Evolutionary conservation across 2,113 vertebrate genomes (phyloP).

Genomic region (Acanthisitta chloris): DNA sequence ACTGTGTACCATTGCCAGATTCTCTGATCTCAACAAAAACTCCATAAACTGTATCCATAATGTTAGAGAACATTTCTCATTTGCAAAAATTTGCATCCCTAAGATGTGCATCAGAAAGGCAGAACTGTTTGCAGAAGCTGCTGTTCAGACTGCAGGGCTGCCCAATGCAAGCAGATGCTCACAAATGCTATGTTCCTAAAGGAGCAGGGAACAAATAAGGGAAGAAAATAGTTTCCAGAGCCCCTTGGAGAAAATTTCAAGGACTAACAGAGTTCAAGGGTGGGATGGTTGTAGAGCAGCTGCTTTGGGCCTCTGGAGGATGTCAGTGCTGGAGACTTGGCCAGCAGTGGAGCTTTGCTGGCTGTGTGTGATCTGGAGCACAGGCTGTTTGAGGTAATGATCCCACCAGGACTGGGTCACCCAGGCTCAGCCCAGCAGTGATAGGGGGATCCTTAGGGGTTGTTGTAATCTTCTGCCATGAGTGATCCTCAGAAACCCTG

Average conservation of each 20-base stretch:
- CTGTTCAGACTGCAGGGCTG: neutral
- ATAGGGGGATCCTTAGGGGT: neutral
- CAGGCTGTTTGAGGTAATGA: fast-evolving
- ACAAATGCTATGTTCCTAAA: neutral
- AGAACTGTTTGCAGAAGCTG: neutral
- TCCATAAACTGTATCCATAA: constrained; percentile 21
- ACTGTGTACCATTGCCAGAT: neutral
- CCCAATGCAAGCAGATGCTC: neutral
- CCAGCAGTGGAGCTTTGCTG: neutral
- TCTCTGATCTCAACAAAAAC: constrained; percentile 30
- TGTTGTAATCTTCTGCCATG: neutral
- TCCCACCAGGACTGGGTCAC: neutral
- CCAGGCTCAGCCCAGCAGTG: neutral
- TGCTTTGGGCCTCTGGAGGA: neutral
- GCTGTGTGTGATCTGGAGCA: neutral
- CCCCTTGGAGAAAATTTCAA: neutral
- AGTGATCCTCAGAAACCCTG: neutral
- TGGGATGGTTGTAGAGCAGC: neutral
- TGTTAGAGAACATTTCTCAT: constrained; percentile 6
- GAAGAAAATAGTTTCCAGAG: neutral
- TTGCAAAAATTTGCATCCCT: constrained; percentile 55
- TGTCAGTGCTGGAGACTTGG: neutral
- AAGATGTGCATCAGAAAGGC: constrained; percentile 4
- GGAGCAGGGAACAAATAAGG: neutral
- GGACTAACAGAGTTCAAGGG: neutral